Evolutionary conservation across 2,113 vertebrate species (phyloP).

Genomic region (Larimichthys crocea): DNA sequence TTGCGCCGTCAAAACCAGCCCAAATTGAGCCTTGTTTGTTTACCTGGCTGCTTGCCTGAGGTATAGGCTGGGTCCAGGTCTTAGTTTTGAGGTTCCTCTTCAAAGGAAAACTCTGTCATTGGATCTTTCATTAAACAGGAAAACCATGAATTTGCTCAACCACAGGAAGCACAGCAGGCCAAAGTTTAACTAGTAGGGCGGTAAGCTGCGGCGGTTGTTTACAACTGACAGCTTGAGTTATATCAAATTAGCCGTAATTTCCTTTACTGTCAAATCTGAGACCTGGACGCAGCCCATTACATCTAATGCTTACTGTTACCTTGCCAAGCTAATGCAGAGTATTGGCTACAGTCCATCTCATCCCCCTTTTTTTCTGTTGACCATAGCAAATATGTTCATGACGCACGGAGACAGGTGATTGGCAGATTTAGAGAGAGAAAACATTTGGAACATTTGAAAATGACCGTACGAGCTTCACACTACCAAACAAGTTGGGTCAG

Average conservation of each 20-base stretch:
- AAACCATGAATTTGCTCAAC: neutral
- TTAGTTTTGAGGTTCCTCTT: neutral
- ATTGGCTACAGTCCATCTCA: neutral
- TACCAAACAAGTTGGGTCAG: neutral
- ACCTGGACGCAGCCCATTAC: neutral
- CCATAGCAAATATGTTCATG: neutral
- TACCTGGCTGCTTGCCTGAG: neutral
- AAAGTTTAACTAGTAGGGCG: conserved; percentile 13
- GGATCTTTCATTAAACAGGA: neutral
- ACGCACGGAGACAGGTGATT: too few species aligned
- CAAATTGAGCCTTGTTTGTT: too few species aligned
- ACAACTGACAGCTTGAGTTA: neutral
- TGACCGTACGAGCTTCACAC: neutral
- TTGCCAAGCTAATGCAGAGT: neutral
- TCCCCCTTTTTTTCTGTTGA: neutral
- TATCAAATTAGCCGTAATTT: neutral
- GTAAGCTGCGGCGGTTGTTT: neutral
- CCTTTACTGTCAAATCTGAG: neutral
- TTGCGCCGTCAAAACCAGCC: neutral
- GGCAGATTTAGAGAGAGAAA: neutral
- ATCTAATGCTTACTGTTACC: neutral
- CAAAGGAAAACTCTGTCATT: neutral
- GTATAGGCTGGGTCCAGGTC: neutral
- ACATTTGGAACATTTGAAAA: neutral
- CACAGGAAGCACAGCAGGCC: neutral